Base-by-base conservation (phyloP, 2,113 vertebrate genomes). In the Zapornia atra region DNA sequence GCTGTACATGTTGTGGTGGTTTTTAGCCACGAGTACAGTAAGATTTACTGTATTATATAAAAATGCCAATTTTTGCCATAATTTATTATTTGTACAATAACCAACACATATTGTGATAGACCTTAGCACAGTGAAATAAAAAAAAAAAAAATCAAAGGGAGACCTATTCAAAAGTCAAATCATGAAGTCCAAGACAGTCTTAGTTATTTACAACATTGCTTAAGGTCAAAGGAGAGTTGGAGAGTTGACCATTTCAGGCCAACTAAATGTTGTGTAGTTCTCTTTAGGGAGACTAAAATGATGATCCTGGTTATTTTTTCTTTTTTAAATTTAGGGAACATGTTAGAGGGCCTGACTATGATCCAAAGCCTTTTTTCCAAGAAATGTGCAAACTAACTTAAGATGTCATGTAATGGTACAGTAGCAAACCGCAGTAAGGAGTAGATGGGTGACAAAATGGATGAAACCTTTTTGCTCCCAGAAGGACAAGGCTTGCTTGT, bases 31-130 rank as follows among this genome's bases (percentile, higher is more conserved):
- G 18, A 21, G 7, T 68, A 72, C 63, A 87, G 66, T 72, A 46
- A 63, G 51, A 75, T 92, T 73, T 78, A 87, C 63, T 92, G 73
- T 73, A 65, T 44, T 88, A 86, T 91, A 33, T 56, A 75, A 78
- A 95, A 95, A 54, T n/a, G 4, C 4, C 20, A 38, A n/a, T n/a
- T 94, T 95, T 94, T 92, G 22, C 42, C 29, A 40, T 48, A 4
- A 44, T 71, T 59, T 48, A 12, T 73, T 84, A 54, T 76, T 84
- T 72, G 36, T 50, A 54, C 25, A 14, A 19, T 86, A 64, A 69
- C 82, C 51, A 81, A 94, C 80, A 65, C 28, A 19, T 76, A 31
- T 42, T 73, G 64, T 51, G 53, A 64, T 53, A 91, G 76, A 82
- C 25, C 29, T 56, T 46, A 65, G 42, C 56, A 54, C 14, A 40